Evolutionary conservation across 2,797 vertebrate species (phyloP).

Genomic region (Sebastes hubbsi): DNA sequence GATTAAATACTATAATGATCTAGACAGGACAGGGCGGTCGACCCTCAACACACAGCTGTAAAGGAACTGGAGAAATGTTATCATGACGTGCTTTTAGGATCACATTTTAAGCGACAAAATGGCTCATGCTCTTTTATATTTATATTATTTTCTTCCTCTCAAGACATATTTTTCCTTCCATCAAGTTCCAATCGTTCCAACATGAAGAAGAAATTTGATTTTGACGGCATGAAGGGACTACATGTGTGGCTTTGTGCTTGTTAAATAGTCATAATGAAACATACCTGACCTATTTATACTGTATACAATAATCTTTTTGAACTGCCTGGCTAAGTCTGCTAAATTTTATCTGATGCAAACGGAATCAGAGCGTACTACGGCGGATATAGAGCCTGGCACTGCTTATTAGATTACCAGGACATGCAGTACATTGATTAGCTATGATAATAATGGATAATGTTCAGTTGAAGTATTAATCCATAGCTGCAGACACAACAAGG

Average conservation of each 20-base stretch:
- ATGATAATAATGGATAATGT: conserved; percentile 54
- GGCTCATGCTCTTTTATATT: background rate
- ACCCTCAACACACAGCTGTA: background rate
- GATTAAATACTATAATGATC: conserved; percentile 17
- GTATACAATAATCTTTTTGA: conserved; percentile 27
- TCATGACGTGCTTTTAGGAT: background rate
- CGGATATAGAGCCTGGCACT: conserved; percentile 20
- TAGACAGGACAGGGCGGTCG: background rate
- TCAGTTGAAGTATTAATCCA: conserved; percentile 48
- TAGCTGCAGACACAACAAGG: conserved; percentile 35
- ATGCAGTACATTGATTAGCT: conserved; percentile 52
- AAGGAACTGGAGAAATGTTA: background rate
- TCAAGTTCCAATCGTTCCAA: conserved; percentile 4
- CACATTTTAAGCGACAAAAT: background rate
- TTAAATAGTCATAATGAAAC: conserved; percentile 25
- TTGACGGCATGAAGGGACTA: background rate
- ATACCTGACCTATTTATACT: conserved; percentile 33
- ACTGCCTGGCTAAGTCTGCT: conserved; percentile 30
- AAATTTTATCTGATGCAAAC: conserved; percentile 54
- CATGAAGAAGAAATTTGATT: background rate
- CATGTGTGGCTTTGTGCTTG: background rate
- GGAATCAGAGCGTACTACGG: conserved; percentile 18
- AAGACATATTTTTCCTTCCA: background rate
- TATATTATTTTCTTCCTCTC: background rate
- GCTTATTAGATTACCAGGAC: conserved; percentile 54